A percentile compares a stretch with the other conserved stretches of the same genome.
phyloP scores from a whole-genome alignment of 2,113 vertebrate species.

The Mustela nigripes region DNA sequence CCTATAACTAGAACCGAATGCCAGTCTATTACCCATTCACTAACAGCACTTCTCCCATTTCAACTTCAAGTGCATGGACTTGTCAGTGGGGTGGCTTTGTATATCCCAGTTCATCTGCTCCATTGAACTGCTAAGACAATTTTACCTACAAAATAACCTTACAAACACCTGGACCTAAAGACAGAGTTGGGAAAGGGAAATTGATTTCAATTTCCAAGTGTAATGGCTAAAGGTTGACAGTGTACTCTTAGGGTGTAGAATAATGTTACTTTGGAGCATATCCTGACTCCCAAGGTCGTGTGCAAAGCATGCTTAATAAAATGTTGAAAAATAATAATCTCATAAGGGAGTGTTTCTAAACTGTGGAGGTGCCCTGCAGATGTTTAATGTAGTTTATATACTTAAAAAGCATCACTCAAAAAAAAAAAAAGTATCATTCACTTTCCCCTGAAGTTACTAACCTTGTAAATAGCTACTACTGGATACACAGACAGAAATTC shows the following conservation, averaged over 20 bases:
- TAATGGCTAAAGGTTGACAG: slow-evolving; percentile 71
- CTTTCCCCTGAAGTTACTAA: slow-evolving; percentile 68
- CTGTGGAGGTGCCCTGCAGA: slow-evolving; percentile 49
- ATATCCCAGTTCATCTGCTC: slow-evolving; percentile 64
- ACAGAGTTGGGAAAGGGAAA: slow-evolving; percentile 73
- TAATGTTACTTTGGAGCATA: slow-evolving; percentile 68
- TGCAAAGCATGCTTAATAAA: slow-evolving; percentile 81
- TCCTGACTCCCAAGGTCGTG: slow-evolving; percentile 79
- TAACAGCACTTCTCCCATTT: slow-evolving; percentile 61
- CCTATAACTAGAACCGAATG: slow-evolving; percentile 60
- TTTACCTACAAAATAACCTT: slow-evolving; percentile 76
- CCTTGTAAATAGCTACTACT: slow-evolving; percentile 76
- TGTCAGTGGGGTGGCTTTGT: slow-evolving; percentile 56
- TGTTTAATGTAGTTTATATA: slow-evolving; percentile 75
- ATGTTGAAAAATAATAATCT: slow-evolving; percentile 83
- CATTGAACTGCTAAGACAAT: slow-evolving; percentile 72
- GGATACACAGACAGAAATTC: slow-evolving; percentile 69
- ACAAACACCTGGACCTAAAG: slow-evolving; percentile 60
- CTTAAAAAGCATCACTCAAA: slow-evolving; percentile 70
- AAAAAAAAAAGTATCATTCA: slow-evolving; percentile 48
- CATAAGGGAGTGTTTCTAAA: slow-evolving; percentile 72
- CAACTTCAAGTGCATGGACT: slow-evolving; percentile 49
- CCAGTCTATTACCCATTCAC: slow-evolving; percentile 43
- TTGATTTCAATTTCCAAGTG: slow-evolving; percentile 81
- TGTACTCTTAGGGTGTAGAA: slow-evolving; percentile 56